Evolutionary conservation across 2,113 vertebrate species (phyloP), one percentile per base, ranked within the genome.

Genomic region (Procavia capensis): DNA sequence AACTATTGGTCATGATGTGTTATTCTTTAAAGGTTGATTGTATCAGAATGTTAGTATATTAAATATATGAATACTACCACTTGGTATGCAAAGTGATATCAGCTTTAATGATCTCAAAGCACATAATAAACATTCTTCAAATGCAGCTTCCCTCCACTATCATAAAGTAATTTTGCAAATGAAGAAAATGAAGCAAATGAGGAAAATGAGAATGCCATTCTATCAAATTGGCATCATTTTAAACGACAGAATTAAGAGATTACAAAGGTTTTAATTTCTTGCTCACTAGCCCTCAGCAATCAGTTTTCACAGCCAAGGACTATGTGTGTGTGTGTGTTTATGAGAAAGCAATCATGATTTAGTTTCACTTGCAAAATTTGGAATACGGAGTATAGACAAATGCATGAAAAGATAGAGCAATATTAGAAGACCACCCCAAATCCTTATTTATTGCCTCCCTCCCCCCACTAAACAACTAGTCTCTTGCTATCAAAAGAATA

Each of bases 91-190:
- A 95, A 97, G 70, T 94, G 66, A 86, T 90, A 84, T 66, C 80
- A 94, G 91, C 84, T 93, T 95, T 93, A 95, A 95, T 95, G 95
- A 97, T 95, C 94, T 97, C 96, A 97, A 97, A 96, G 96, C 96
- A 97, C 96, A 86, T 91, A 97, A 95, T 96, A 95, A 97, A 92
- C 68, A 96, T 97, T 86, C 61, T 91, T 72, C 72, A 84, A 91
- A 92, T 68, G 74, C n/a, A 91, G 70, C 70, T 96, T 96, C 72
- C 45, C 47, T 89, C 80, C 75, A 95, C 90, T 93, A 61, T 93
- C 80, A 86, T 94, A 95, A 91, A 89, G 83, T 83, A 85, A 95
- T 94, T 97, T 97, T 94, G 83, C 68, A 95, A 97, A 95, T 96
- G 93, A 94, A 95, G 90, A 91, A 96, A 97, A 93, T 95, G 76